Evolutionary conservation across 2,888 invertebrate species (phyloP), one percentile per base, ranked within the genome.

Genomic region (Pandemis heparana): DNA sequence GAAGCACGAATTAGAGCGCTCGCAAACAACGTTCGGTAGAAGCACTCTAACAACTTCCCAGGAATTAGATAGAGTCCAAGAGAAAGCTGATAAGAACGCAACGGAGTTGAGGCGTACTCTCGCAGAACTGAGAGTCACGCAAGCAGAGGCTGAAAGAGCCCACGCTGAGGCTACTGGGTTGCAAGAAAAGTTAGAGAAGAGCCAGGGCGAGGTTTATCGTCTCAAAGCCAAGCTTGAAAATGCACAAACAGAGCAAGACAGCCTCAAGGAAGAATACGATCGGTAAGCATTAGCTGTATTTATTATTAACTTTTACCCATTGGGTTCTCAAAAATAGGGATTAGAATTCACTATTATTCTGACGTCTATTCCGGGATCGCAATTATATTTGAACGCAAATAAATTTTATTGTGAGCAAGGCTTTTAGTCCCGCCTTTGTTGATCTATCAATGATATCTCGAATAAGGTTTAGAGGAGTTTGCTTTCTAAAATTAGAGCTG

Each of bases 151-250:
- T 79, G 98, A 98, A 84, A 95, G 98, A 85, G 97, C 97, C 62
- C 96, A 97, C 75, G 95, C 96, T 46, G 98, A 98, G 88, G 97
- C 98, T 0, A 96, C 97, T 64, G 97, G 96, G 16, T 94, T 98
- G 74, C 98, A 98, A 88, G 98, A 98, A 85, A 98, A 98, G 94
- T 92, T 98, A 77, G 98, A 98, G 88, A 98, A 98, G 93, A 98
- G 98, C 71, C 98, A 98, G 91, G 98, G 98, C 76, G 98, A 99
- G 91, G 98, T 99, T 51, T 98, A 98, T 87, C 96, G 98, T 89
- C 95, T 98, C 81, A 98, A 98, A 90, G 98, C 98, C 56, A 97
- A 98, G 87, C 95, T 98, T 84, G 98, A 98, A 95, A 98, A 98
- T 95, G 98, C 98, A 89, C 98, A 98, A 95, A 97, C 97, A 75